Base-by-base conservation (phyloP, 2,113 vertebrate species). In the Ginglymostoma cirratum region DNA sequence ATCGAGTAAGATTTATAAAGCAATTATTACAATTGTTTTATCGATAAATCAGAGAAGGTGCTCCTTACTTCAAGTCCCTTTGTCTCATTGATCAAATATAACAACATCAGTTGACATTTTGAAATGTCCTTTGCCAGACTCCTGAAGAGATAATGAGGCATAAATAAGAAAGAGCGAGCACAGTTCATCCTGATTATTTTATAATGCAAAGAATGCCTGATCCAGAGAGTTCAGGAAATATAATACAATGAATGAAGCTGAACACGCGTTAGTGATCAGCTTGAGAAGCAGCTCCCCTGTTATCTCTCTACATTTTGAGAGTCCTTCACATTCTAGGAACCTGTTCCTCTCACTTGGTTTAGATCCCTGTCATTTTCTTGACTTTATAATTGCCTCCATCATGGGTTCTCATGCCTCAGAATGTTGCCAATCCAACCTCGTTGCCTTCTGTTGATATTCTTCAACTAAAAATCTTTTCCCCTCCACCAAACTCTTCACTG, bases 11-110 rank as follows among this genome's bases (percentile, higher is more conserved):
- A 45, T 90, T 94, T 45, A 70, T 38, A 69, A 69, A 94, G 67
- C 92, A 42, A 94, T 90, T 27, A 5, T 61, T 34, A 45, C n/a
- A 27, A 42, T 94, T 94, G 70, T 94, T 94, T 90, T 90, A 52
- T 90, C 86, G 55, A 48, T 89, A 48, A 66, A 67, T 38, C 65
- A 42, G 42, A 94, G 66, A 30, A 34, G 42, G 55, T 42, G 19
- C 42, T 94, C 61, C 90, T 66, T 2, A 67, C 61, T 38, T 69
- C 65, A 38, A 10, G 4, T 0, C 7, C 6, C 86, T 80, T 38
- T 83, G 42, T 42, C 80, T 90, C 30, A 90, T 34, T 7, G 23
- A 55, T 90, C 52, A 65, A 90, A 89, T 2, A 27, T 24, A 48
- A 21, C 42, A 85, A 78, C 30, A n/a, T n/a, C 19, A 52, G 10